Evolutionary conservation across 2,888 invertebrate species (phyloP).

Genomic region (Panzeria rudis): DNA sequence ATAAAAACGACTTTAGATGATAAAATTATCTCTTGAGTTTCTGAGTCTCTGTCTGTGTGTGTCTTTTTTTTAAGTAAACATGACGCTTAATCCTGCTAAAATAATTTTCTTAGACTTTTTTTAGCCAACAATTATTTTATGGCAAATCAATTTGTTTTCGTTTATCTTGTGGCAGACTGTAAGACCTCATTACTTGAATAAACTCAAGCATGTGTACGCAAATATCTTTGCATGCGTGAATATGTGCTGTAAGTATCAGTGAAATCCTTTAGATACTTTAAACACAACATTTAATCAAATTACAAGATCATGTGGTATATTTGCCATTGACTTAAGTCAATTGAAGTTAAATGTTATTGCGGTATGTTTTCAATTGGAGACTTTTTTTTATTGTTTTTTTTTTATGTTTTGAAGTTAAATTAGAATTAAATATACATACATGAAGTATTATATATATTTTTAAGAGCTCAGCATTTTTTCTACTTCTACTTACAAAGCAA

Average conservation of each 20-base stretch:
- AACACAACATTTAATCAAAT: constrained; percentile 61
- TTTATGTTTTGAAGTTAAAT: background rate
- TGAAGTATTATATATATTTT: no score
- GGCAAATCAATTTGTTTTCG: constrained; percentile 66
- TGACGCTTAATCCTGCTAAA: constrained; percentile 17
- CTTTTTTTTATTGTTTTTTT: background rate
- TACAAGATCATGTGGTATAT: constrained; percentile 67
- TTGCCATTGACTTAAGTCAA: constrained; percentile 48
- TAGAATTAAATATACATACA: no score
- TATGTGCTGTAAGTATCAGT: constrained; percentile 15
- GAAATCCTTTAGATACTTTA: constrained; percentile 46
- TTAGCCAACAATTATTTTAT: constrained; percentile 65
- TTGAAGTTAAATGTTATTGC: constrained; percentile 49
- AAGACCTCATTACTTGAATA: background rate
- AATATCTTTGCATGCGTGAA: background rate
- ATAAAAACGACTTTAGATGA: constrained; percentile 19
- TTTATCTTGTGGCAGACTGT: constrained; percentile 28
- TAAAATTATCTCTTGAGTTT: constrained; percentile 1
- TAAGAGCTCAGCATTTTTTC: no score
- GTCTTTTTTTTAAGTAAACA: background rate
- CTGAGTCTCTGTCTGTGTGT: background rate
- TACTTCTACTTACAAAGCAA: no score
- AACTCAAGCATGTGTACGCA: background rate
- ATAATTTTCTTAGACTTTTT: background rate
- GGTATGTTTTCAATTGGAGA: constrained; percentile 18